Evolutionary conservation across 2,888 invertebrate species (phyloP).

Genomic region (Drosophila emarginata): DNA sequence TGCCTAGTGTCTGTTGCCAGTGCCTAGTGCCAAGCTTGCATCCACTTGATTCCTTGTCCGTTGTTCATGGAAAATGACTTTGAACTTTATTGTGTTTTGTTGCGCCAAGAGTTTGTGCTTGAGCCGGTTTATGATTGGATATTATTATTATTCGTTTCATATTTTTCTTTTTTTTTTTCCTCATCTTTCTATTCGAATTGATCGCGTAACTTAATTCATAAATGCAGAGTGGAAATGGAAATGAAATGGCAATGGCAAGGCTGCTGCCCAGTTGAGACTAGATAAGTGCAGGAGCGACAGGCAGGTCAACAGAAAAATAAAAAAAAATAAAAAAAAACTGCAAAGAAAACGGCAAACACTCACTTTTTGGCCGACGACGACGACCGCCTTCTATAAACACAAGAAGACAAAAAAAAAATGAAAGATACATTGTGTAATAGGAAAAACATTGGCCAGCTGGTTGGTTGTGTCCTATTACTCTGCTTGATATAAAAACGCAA

Average conservation of each 20-base stretch:
- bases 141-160: conserved; percentile 33
- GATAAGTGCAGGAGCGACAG: conserved; percentile 15
- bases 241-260: conserved; percentile 25
- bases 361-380: conserved; percentile 41
- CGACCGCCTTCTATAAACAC: conserved; percentile 53
- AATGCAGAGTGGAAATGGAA: conserved; percentile 52
- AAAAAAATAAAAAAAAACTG: too few species aligned
- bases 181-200: conserved; percentile 51
- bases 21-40: conserved; percentile 31
- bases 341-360: conserved; percentile 41
- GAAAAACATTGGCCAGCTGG: conserved; percentile 47
- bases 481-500: conserved; percentile 59
- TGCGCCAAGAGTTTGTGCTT: conserved; percentile 20
- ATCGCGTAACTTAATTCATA: conserved; percentile 76
- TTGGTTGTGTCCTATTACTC: conserved; percentile 49
- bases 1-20: conserved; percentile 26
- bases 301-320: conserved; percentile 41
- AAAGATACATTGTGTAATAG: conserved; percentile 64
- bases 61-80: conserved; percentile 67
- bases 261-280: conserved; percentile 22
- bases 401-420: conserved; percentile 11
- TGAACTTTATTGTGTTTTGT: conserved; percentile 72
- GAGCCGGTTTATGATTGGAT: conserved; percentile 58
- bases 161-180: conserved; percentile 25
- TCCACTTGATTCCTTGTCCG: conserved; percentile 39